phyloP scores from a whole-genome alignment of 1,140 invertebrate species.

The Caenorhabditis latens region DNA sequence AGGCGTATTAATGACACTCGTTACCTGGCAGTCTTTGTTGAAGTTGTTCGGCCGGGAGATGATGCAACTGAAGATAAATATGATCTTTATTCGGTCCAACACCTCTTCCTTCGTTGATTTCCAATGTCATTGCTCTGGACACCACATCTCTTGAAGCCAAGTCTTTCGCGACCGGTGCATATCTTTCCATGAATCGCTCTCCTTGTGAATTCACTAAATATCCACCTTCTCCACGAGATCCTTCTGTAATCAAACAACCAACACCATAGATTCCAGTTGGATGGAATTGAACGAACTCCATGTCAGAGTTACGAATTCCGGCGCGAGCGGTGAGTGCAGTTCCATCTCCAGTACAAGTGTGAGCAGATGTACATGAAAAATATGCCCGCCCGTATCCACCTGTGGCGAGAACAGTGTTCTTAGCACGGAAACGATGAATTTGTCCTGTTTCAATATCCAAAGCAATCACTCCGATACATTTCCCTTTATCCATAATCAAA shows the following conservation, averaged over 20 bases:
- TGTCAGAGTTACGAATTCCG: conserved; percentile 89
- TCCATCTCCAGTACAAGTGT: conserved; percentile 92
- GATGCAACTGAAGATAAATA: conserved; percentile 95
- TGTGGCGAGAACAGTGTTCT: conserved; percentile 84
- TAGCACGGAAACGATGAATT: conserved; percentile 87
- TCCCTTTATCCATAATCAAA: conserved; percentile 90
- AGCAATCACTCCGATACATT: conserved; percentile 90
- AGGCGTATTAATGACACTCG: too few species aligned
- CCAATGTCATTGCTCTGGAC: conserved; percentile 94
- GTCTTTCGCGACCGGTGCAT: conserved; percentile 98
- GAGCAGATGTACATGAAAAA: conserved; percentile 98
- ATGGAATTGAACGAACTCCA: conserved; percentile 99
- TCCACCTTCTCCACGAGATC: conserved; percentile 87
- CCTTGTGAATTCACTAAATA: conserved; percentile 94
- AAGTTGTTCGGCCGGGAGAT: conserved; percentile 92
- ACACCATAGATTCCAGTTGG: conserved; percentile 98
- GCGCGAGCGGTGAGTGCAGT: conserved; percentile 94
- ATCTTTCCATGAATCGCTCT: conserved; percentile 96
- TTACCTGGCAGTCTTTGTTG: conserved; percentile 81
- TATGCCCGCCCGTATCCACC: conserved; percentile 89
- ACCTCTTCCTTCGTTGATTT: conserved; percentile 95
- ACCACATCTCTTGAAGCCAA: conserved; percentile 97
- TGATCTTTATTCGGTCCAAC: conserved; percentile 97
- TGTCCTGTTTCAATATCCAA: conserved; percentile 95
- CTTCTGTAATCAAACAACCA: conserved; percentile 98